Evolutionary conservation across 2,797 vertebrate genomes (phyloP), one percentile per base, ranked within the genome.

Genomic region (Sebastes trivittatus): DNA sequence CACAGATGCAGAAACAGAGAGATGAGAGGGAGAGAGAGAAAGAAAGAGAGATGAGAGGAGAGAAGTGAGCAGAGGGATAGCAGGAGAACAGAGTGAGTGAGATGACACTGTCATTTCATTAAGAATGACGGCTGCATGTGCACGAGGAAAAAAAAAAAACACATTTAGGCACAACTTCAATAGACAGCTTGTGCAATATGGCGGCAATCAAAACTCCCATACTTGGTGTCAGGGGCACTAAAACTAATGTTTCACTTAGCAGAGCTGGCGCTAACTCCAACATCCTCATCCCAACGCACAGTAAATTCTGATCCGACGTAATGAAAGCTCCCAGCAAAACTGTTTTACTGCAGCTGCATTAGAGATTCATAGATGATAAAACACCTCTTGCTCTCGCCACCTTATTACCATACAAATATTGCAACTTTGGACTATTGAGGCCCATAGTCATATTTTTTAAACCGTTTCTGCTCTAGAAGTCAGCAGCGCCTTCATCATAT

Each of bases 61-160:
- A 82, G 72, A 42, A 30, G 34, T 36, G 69, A 84, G 77, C 46
- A 66, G 29, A 64, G 85, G 81, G 77, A 85, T 73, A 59, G 77
- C 36, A 16, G 60, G 58, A 30, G 74, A 81, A 72, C 71, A 63
- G 62, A 72, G 32, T 60, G 67, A 87, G 68, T 83, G 70, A 88
- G 71, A 87, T 75, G 73, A 71, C 77, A 78, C 71, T 87, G 88
- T 89, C 81, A 81, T 88, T 89, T 88, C 78, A 92, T 94, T 87
- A 79, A 85, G 85, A 92, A 76, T 88, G 87, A 91, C 75, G 68
- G 58, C 83, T 86, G 71, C 69, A 78, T 80, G 63, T 75, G 76
- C 54, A 54, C 6, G 27, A 74, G 71, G 82, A 86, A 87, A 46
- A 80, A 82, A 46, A 82, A n/a, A 87, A 81, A 81, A 29, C 42